These are phyloP conservation scores for Smutsia temminckii DNA, from an alignment of 2,797 vertebrate genomes.

Conservation along the genomic window DNA sequence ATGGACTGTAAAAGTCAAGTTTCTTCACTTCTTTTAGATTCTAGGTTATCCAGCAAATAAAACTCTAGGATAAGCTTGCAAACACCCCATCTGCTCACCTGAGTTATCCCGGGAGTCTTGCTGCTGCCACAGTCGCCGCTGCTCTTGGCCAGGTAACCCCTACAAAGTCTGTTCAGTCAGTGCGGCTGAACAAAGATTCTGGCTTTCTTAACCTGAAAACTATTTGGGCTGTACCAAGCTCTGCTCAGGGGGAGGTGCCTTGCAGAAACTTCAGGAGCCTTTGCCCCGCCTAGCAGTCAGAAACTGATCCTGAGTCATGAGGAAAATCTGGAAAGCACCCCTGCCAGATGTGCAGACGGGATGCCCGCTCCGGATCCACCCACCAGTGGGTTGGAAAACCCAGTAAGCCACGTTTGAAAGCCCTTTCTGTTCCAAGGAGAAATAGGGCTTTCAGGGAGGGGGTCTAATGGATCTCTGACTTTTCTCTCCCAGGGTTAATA, in stretches of 20 bases:
- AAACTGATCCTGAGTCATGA: constrained; percentile 74
- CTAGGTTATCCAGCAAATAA: constrained; percentile 39
- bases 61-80: constrained; percentile 2
- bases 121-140: background rate
- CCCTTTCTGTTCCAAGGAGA: constrained; percentile 58
- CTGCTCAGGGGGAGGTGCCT: constrained; percentile 75
- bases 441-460: constrained; percentile 57
- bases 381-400: constrained; percentile 44
- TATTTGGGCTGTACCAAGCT: constrained; percentile 81
- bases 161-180: constrained; percentile 58
- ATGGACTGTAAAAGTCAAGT: constrained; percentile 36
- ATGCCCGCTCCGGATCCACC: constrained; percentile 66
- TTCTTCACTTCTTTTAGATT: background rate
- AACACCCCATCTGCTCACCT: constrained; percentile 53
- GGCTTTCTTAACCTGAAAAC: constrained; percentile 80
- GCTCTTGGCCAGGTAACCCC: constrained; percentile 70
- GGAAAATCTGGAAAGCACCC: constrained; percentile 71
- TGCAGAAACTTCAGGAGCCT: constrained; percentile 67
- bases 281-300: constrained; percentile 71
- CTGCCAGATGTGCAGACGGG: constrained; percentile 66
- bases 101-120: constrained; percentile 46
- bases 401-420: constrained; percentile 68
- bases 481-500: constrained; percentile 42
- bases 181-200: constrained; percentile 76
- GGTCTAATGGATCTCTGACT: constrained; percentile 64